phyloP scores from a whole-genome alignment of 2,797 vertebrate genomes.

The Gymnocypris eckloni region DNA sequence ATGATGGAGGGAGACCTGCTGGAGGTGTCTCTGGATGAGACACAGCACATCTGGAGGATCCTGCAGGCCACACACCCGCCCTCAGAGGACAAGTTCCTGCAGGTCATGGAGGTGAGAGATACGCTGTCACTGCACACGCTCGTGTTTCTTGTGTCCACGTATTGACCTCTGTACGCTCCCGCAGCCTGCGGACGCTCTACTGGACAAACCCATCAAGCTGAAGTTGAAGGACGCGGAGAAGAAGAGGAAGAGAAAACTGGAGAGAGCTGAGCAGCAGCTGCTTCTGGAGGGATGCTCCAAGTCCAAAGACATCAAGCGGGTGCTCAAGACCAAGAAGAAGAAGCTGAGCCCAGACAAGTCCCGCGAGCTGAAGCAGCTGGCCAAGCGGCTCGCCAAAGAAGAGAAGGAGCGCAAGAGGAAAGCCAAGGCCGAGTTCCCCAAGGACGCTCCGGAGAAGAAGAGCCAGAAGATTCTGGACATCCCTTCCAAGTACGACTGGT shows the following conservation, averaged over 20 bases:
- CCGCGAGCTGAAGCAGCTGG: constrained; percentile 93
- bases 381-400: constrained; percentile 95
- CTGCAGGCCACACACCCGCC: constrained; percentile 96
- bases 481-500: constrained; percentile 99
- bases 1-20: constrained; percentile 98
- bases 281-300: constrained; percentile 83
- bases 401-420: constrained; percentile 96
- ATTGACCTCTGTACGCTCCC: neutral
- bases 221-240: constrained; percentile 94
- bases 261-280: constrained; percentile 89
- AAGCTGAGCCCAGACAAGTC: constrained; percentile 93
- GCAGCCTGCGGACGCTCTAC: constrained; percentile 88
- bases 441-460: constrained; percentile 90
- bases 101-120: constrained; percentile 91
- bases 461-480: constrained; percentile 96
- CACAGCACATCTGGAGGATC: constrained; percentile 98
- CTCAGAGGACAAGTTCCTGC: constrained; percentile 94
- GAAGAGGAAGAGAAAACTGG: constrained; percentile 93
- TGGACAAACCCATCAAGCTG: constrained; percentile 92
- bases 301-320: constrained; percentile 91
- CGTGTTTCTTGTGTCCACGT: neutral
- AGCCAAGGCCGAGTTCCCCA: constrained; percentile 86
- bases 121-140: neutral
- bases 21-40: constrained; percentile 97
- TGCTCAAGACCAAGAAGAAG: constrained; percentile 95